Evolutionary conservation across 2,888 invertebrate genomes (phyloP).

Genomic region (Apotomis betuletana): DNA sequence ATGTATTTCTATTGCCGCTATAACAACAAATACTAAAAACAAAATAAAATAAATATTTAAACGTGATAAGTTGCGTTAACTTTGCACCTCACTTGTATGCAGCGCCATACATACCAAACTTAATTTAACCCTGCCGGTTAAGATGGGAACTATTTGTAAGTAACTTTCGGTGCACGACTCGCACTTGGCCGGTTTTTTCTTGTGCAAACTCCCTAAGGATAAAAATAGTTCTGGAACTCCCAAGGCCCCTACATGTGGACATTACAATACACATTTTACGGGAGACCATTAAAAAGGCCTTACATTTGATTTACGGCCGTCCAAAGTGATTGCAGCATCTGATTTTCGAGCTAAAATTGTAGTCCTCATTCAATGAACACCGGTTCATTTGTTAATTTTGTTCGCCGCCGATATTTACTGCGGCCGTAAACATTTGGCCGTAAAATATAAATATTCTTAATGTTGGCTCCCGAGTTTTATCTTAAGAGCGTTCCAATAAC

Average conservation of each 20-base stretch:
- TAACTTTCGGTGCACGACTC: too few relatives aligned
- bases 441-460: constrained; percentile 69
- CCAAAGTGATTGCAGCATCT: constrained; percentile 66
- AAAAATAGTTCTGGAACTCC: constrained; percentile 44
- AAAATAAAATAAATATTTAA: too few relatives aligned
- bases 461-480: constrained; percentile 58
- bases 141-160: too few relatives aligned
- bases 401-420: constrained; percentile 71
- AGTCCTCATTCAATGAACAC: constrained; percentile 68
- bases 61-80: too few relatives aligned
- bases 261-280: constrained; percentile 68
- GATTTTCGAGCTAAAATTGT: constrained; percentile 71
- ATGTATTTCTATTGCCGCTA: too few relatives aligned
- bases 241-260: constrained; percentile 47
- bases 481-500: constrained; percentile 24
- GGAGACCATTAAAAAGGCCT: constrained; percentile 74
- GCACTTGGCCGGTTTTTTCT: too few relatives aligned
- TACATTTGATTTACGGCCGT: constrained; percentile 76
- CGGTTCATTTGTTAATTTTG: constrained; percentile 80
- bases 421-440: constrained; percentile 69
- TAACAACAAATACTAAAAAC: too few relatives aligned
- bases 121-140: too few relatives aligned
- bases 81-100: too few relatives aligned
- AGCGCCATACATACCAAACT: too few relatives aligned
- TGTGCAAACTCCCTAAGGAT: neutral